Base-by-base conservation (phyloP, 2,797 vertebrate genomes). In the Phrynocephalus forsythii region DNA sequence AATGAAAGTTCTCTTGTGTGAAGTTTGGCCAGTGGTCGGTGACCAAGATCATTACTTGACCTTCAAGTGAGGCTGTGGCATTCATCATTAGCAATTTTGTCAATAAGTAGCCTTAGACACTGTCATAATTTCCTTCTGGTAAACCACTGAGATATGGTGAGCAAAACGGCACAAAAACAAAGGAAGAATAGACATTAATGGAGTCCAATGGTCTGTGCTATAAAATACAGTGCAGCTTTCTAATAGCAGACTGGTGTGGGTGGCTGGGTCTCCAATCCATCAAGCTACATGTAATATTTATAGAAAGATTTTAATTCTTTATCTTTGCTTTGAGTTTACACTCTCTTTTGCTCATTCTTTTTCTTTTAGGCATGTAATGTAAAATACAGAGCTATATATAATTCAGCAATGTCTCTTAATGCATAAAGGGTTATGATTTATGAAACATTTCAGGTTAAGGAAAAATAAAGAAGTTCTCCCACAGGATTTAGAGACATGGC, bases 241-340 rank as follows among this genome's bases (percentile, higher is more conserved):
- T 56, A n/a, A 22, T 86, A 69, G 85, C 15, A 0, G 69, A 48
- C 85, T 76, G 86, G 30, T 78, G 85, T 89, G 67, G 73, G 68
- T 30, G 24, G 44, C 3, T 30, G 68, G 73, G 8, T 75, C 26
- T 72, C 63, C 28, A 1, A 82, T 87, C 78, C 0, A 1, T 77
- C 82, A 22, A 73, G 24, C 68, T 79, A 72, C 2, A 13, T 92
- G 76, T 66, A 89, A 81, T 92, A 79, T 86, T 91, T 90, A 92
- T 90, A 76, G 75, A n/a, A 84, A 87, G 20, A 33, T 50, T 87
- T 91, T 52, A 87, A 83, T 93, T 90, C 85, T 92, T 88, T 85
- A 67, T 87, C 83, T 90, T 88, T 84, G 82, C 66, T 82, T 6
- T 76, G n/a, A 84, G 38, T 82, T 91, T 56, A 83, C 90, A 92